A percentile compares a stretch with the other conserved stretches of the same genome.
Evolutionary conservation across 2,797 vertebrate species (phyloP).

Genomic region (Myotis pilosus): DNA sequence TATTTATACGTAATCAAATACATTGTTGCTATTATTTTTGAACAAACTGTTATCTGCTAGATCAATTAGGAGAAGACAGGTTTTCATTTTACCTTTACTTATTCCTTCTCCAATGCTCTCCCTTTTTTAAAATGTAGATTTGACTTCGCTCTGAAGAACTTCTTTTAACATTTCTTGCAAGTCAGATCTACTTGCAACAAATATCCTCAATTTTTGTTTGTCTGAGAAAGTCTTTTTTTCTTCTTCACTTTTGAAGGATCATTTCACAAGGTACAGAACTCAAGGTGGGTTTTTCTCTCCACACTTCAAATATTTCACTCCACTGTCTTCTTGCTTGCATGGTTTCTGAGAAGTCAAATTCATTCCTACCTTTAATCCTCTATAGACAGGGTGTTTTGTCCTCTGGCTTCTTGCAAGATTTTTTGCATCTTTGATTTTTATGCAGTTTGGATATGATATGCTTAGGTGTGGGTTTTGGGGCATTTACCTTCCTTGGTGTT

Average conservation of each 20-base stretch:
- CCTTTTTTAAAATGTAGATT: neutral
- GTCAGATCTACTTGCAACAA: neutral
- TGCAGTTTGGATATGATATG: neutral
- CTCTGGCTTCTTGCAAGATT: neutral
- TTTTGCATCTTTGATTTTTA: constrained; percentile 9
- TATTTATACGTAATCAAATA: neutral
- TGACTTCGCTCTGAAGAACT: neutral
- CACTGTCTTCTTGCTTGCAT: neutral
- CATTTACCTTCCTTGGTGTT: neutral
- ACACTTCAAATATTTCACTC: neutral
- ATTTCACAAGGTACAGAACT: neutral
- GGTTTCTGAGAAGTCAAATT: neutral
- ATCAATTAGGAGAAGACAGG: neutral
- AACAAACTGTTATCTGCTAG: neutral
- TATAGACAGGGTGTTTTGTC: neutral
- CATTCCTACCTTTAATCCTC: neutral
- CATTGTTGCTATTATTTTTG: neutral
- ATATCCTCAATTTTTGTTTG: neutral
- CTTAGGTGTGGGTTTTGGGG: neutral
- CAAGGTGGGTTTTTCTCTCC: neutral
- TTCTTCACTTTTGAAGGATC: neutral
- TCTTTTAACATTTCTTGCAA: neutral
- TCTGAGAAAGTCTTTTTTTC: neutral
- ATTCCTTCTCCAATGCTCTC: neutral
- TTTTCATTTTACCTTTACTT: constrained; percentile 3